phyloP scores from a whole-genome alignment of 2,113 vertebrate species.

The Dicentrarchus labrax region DNA sequence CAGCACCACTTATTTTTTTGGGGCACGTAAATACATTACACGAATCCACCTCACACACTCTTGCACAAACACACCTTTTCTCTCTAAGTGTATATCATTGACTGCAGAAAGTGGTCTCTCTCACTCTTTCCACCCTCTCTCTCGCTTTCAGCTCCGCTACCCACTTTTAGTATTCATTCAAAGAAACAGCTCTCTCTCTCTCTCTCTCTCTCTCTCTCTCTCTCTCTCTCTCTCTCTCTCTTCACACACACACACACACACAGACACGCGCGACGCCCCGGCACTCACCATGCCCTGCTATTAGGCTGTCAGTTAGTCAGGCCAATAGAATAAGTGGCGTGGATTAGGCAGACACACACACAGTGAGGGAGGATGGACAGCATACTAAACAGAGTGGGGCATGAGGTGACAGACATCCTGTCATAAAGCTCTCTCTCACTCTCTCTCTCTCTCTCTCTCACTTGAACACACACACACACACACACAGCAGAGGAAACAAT shows the following conservation, averaged over 20 bases:
- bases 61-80: background rate
- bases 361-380: conserved; percentile 48
- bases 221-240: background rate
- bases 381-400: conserved; percentile 76
- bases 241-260: conserved; percentile 30
- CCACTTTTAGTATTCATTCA: conserved; percentile 43
- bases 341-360: conserved; percentile 72
- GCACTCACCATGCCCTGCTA: conserved; percentile 63
- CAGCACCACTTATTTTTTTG: background rate
- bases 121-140: background rate
- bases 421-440: conserved; percentile 62
- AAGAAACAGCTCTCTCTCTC: too few species aligned
- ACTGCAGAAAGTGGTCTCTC: conserved; percentile 6
- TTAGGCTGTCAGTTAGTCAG: conserved; percentile 80
- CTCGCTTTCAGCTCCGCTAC: conserved; percentile 14
- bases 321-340: conserved; percentile 80
- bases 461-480: conserved; percentile 45
- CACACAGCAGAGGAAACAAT: conserved; percentile 60
- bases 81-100: conserved; percentile 30
- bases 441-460: conserved; percentile 14
- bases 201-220: background rate
- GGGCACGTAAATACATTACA: background rate
- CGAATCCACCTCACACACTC: background rate
- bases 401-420: conserved; percentile 76
- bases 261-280: conserved; percentile 20